Percentiles rank a stretch among this genome's conserved stretches.
Conservation (phyloP, 2,888 invertebrate species). For the Phoenoteleia sp. region DNA sequence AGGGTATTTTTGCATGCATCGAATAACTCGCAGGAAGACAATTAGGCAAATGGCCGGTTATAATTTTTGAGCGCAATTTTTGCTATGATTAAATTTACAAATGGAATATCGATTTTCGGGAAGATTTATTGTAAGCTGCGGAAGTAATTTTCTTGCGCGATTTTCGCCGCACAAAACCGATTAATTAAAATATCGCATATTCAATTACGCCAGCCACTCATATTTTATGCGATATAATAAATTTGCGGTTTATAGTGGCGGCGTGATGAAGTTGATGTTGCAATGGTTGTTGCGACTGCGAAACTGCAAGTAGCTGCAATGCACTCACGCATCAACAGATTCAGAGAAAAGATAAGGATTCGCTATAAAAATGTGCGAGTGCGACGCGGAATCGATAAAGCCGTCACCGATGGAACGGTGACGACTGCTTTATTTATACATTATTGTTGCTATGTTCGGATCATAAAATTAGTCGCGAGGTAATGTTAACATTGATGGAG, state of each 20-base stretch:
- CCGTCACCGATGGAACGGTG: not conserved
- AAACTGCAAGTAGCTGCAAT: not conserved
- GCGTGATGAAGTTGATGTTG: not conserved
- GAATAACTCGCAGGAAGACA: too few relatives aligned
- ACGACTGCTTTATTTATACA: constrained; percentile 33
- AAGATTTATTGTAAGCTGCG: not conserved
- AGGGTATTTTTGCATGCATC: too few relatives aligned
- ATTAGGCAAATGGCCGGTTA: too few relatives aligned
- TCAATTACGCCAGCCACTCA: not conserved
- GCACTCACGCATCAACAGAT: not conserved
- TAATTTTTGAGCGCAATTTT: too few relatives aligned
- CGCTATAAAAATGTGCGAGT: constrained; percentile 33
- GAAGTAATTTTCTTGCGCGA: too few relatives aligned
- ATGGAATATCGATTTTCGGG: not conserved
- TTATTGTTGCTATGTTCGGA: constrained; percentile 15
- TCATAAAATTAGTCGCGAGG: not conserved
- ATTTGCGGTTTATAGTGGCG: not conserved
- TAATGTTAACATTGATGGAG: not conserved
- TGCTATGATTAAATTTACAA: too few relatives aligned
- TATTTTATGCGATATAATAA: constrained; percentile 10
- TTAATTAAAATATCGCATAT: not conserved
- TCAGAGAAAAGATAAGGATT: constrained; percentile 40
- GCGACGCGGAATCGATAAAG: constrained; percentile 25
- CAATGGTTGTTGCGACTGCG: not conserved
- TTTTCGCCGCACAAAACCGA: not conserved